phyloP scores from a whole-genome alignment of 2,113 vertebrate genomes.

The Spea multiplicata region DNA sequence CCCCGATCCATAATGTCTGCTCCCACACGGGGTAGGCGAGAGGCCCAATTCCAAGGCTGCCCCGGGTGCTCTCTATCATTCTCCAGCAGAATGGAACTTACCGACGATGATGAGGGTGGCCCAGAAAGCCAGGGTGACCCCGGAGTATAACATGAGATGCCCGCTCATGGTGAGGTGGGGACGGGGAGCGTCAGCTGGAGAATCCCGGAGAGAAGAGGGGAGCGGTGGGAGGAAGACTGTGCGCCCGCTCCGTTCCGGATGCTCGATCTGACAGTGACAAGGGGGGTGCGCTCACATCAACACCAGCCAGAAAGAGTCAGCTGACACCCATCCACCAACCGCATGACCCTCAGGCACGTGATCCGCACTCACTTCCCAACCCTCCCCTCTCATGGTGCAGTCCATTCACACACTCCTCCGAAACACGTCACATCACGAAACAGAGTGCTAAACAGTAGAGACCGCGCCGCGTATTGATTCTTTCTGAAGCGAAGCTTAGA shows the following conservation, averaged over 20 bases:
- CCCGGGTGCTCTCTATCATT: too few relatives aligned
- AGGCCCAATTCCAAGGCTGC: too few relatives aligned
- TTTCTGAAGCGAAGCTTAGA: not conserved
- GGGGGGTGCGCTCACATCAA: not conserved
- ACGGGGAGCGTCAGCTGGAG: not conserved
- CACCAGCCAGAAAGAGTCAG: conserved; percentile 12
- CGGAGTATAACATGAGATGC: conserved; percentile 86
- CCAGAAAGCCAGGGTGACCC: conserved; percentile 91
- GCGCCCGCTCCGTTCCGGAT: not conserved
- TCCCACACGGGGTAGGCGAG: too few relatives aligned
- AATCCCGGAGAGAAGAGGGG: too few relatives aligned
- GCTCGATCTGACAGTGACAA: not conserved
- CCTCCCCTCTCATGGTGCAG: not conserved
- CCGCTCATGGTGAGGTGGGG: conserved; percentile 81
- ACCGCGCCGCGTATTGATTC: not conserved
- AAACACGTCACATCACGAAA: not conserved
- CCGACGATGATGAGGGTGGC: conserved; percentile 81
- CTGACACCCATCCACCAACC: conserved; percentile 32
- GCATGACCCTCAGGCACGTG: conserved; percentile 22
- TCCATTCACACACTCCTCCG: not conserved
- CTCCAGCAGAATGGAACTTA: conserved; percentile 61
- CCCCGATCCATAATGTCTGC: too few relatives aligned
- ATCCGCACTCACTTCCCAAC: not conserved
- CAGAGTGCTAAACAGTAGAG: not conserved
- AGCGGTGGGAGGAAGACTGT: not conserved